A percentile compares a stretch with the other conserved stretches of the same genome.
phyloP scores from a whole-genome alignment of 2,888 invertebrate species.

The Troilus luridus region DNA sequence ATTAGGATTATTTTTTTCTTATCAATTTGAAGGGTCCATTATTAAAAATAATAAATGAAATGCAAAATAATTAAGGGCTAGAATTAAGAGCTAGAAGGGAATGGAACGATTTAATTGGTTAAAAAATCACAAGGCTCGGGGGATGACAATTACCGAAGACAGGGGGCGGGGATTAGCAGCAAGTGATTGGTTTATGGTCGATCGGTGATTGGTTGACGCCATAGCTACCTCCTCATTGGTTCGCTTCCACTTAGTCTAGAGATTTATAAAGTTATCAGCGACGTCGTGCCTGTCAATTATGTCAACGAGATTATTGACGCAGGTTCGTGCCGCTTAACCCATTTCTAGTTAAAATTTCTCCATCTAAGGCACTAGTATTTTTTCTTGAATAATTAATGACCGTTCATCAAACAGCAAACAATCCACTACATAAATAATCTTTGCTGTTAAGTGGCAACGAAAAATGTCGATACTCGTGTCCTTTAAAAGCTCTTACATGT shows the following conservation, averaged over 20 bases:
- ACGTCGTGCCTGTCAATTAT: constrained; percentile 13
- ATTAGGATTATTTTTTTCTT: too few species aligned
- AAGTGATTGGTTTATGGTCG: constrained; percentile 74
- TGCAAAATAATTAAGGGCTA: neutral
- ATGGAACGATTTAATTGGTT: neutral
- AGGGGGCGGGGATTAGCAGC: constrained; percentile 41
- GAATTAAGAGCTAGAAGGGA: neutral
- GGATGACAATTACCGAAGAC: neutral
- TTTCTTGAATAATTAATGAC: too few species aligned
- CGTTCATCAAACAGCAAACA: too few species aligned
- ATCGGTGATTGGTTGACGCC: constrained; percentile 79
- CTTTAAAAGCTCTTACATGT: too few species aligned
- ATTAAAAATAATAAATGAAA: too few species aligned
- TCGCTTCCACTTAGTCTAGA: constrained; percentile 30
- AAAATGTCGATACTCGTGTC: too few species aligned
- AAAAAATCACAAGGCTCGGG: neutral
- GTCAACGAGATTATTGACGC: constrained; percentile 10
- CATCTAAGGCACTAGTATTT: too few species aligned
- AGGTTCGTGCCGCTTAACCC: neutral
- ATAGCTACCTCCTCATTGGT: constrained; percentile 75
- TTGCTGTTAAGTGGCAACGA: too few species aligned
- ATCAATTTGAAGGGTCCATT: too few species aligned
- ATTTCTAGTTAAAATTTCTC: neutral
- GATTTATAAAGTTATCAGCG: constrained; percentile 27
- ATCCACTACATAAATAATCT: too few species aligned